Evolutionary conservation across 2,113 vertebrate genomes (phyloP).

Genomic region (Tachuris rubrigastra): DNA sequence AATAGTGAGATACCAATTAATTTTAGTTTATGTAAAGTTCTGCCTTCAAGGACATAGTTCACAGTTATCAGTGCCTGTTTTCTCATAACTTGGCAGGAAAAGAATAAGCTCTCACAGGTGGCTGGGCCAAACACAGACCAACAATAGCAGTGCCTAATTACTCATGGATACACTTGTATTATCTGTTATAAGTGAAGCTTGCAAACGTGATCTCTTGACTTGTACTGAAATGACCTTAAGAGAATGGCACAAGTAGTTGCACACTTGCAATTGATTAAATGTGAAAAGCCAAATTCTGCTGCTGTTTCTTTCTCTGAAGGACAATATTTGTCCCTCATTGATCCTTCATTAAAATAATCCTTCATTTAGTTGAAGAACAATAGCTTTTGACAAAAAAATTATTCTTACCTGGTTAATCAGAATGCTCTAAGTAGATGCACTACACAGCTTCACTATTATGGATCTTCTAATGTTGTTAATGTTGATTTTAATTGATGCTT

Average conservation of each 20-base stretch:
- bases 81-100: no score
- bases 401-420: background rate
- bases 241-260: background rate
- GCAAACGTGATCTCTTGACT: background rate
- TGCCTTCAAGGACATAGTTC: no score
- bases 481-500: background rate
- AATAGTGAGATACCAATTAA: no score
- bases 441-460: background rate
- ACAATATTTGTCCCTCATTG: background rate
- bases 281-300: background rate
- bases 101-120: no score
- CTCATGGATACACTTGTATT: no score
- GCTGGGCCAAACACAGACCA: no score
- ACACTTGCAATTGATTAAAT: background rate
- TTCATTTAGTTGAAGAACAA: background rate
- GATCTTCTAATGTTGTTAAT: background rate
- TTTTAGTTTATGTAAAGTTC: no score
- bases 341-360: background rate
- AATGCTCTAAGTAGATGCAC: background rate
- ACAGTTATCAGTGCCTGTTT: no score
- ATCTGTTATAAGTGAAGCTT: background rate
- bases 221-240: background rate
- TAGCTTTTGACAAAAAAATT: background rate
- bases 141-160: no score
- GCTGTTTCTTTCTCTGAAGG: background rate